phyloP scores from a whole-genome alignment of 2,888 invertebrate genomes.

The Heliconius sara region DNA sequence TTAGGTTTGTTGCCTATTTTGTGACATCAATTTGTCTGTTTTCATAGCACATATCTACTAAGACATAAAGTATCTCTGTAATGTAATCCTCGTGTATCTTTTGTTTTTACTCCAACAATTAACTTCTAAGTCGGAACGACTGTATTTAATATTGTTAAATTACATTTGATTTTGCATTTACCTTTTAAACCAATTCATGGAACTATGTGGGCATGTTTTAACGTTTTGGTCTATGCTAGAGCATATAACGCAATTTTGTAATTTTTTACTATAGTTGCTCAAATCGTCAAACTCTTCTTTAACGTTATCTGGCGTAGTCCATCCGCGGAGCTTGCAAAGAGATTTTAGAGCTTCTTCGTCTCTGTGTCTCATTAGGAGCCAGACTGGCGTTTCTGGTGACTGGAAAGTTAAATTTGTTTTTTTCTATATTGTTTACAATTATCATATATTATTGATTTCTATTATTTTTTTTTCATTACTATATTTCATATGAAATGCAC shows the following conservation, averaged over 20 bases:
- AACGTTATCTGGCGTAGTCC: slow-evolving; percentile 77
- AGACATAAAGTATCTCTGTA: too few relatives aligned
- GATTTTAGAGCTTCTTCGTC: slow-evolving; percentile 80
- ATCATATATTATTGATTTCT: not conserved
- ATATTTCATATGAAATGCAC: too few relatives aligned
- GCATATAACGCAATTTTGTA: slow-evolving; percentile 70
- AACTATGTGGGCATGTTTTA: slow-evolving; percentile 63
- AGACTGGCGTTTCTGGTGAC: slow-evolving; percentile 84
- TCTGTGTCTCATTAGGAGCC: slow-evolving; percentile 79
- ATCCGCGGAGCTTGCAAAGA: slow-evolving; percentile 82
- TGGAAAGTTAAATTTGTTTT: slow-evolving; percentile 48
- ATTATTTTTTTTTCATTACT: too few relatives aligned
- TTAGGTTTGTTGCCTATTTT: not conserved
- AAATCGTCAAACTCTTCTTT: slow-evolving; percentile 76
- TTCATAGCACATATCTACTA: not conserved
- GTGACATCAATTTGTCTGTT: not conserved
- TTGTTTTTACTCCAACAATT: not conserved
- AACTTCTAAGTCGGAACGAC: not conserved
- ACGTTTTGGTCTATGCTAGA: slow-evolving; percentile 57
- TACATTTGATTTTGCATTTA: not conserved
- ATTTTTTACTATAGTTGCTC: slow-evolving; percentile 66
- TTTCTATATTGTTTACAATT: not conserved
- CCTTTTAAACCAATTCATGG: slow-evolving; percentile 68
- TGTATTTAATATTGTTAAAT: not conserved
- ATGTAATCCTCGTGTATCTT: too few relatives aligned